Percentiles rank a stretch among this genome's conserved stretches.
These are phyloP conservation scores for Planiliza haematocheilus DNA, from an alignment of 2,113 vertebrate genomes.

Conservation along the genomic window DNA sequence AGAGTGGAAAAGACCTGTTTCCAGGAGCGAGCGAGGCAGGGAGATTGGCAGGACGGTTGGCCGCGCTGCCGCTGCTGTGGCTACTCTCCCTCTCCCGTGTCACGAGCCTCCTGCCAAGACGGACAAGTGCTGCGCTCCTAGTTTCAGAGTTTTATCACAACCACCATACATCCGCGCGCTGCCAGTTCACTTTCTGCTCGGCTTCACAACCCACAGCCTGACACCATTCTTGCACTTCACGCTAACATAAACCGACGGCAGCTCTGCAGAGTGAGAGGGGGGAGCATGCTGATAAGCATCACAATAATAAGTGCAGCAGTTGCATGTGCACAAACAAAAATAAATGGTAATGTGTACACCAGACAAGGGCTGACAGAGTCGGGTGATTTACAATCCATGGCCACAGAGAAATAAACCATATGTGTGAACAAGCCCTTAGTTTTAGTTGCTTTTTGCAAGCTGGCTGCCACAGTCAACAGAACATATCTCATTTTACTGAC, in stretches of 20 bases:
- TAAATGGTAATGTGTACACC: constrained; percentile 49
- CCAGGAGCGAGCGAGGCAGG: constrained; percentile 47
- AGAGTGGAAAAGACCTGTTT: constrained; percentile 77
- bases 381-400: constrained; percentile 60
- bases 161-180: constrained; percentile 26
- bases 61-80: constrained; percentile 43
- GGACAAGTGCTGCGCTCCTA: constrained; percentile 59
- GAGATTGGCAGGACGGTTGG: constrained; percentile 59
- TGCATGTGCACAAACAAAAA: constrained; percentile 51
- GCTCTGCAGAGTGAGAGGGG: constrained; percentile 24
- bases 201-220: constrained; percentile 35
- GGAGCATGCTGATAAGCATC: constrained; percentile 27
- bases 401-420: constrained; percentile 70
- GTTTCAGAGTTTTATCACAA: constrained; percentile 59
- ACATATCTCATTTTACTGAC: constrained; percentile 47
- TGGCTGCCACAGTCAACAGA: constrained; percentile 55
- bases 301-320: constrained; percentile 36
- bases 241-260: constrained; percentile 40
- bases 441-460: constrained; percentile 57
- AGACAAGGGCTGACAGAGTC: constrained; percentile 47
- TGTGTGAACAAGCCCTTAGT: constrained; percentile 66
- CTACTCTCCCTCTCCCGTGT: constrained; percentile 63
- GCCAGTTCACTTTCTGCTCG: constrained; percentile 30
- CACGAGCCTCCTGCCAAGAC: constrained; percentile 67
- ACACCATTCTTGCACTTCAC: constrained; percentile 49